Base-by-base conservation (phyloP, 2,888 invertebrate species). In the Scrobipalpa atriplicella region DNA sequence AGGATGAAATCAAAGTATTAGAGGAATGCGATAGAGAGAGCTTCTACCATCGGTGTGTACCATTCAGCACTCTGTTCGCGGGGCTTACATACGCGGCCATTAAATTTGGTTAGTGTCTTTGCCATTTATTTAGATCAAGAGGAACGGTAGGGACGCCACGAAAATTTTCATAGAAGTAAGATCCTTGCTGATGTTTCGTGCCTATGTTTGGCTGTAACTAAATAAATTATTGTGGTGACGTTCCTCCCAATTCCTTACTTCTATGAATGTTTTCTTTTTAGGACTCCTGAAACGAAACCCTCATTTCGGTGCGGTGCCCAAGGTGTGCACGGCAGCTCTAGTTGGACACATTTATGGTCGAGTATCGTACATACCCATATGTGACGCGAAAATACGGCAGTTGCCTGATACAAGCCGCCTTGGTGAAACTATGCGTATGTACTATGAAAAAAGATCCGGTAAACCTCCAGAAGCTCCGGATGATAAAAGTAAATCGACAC, bases 11-110 rank as follows among this genome's bases (percentile, higher is more conserved):
- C 63, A 90, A 94, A 75, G 95, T 95, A 11, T 84, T 97, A 64
- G 93, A 94, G 76, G 96, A 97, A 83, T 97, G 97, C 80, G 96
- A 96, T 82, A 87, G 88, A 64, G 97, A 97, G 78, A 96, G 96
- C 73, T 97, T 97, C 82, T 96, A 95, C 78, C 94, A 94, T 74
- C 93, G 97, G 71, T 96, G 96, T 72, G 70, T 97, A 51, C 97
- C 97, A 0, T 77, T 96, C 56, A 94, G 95, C 67, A 91, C 95
- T 0, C 74, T 94, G 0, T 86, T 96, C 56, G 95, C 95, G 0
- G 81, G 95, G 1, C 86, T 93, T 41, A 94, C 95, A 0, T 96
- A 94, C 78, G 93, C 94, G 71, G 96, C 94, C 9, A 94, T 96
- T 0, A 94, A 94, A 82, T 84, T 90, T 76, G 96, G 96, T 93